These are phyloP conservation scores for Haemorhous mexicanus DNA, from an alignment of 2,113 vertebrate genomes.

Conservation along the genomic window DNA sequence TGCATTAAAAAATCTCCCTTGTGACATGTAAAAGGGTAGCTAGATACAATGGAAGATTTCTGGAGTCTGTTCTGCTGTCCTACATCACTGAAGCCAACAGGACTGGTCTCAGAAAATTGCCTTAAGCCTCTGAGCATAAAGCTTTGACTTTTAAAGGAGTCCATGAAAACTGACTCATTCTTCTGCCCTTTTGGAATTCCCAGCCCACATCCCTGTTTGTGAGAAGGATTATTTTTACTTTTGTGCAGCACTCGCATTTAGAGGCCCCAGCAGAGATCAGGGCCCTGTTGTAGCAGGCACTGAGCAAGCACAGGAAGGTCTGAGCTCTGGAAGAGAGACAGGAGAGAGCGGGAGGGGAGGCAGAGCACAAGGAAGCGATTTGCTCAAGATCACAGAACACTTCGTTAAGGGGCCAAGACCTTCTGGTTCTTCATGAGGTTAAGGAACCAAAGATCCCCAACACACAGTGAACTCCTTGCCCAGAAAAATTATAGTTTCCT, in stretches of 20 bases:
- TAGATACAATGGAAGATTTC: not conserved
- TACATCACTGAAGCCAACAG: not conserved
- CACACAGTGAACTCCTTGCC: not conserved
- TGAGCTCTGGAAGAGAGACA: not conserved
- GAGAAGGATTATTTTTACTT: slow-evolving; percentile 5
- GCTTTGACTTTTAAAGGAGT: not conserved
- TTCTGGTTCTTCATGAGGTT: not conserved
- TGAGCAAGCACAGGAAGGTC: not conserved
- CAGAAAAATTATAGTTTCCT: not conserved
- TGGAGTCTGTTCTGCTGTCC: slow-evolving; percentile 15
- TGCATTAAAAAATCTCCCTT: slow-evolving; percentile 10
- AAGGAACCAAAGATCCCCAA: not conserved
- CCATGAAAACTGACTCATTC: not conserved
- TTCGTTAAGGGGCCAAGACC: not conserved
- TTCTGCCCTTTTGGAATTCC: not conserved
- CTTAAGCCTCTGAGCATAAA: not conserved
- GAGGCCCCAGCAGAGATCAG: not conserved
- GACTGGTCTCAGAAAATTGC: not conserved
- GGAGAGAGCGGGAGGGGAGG: not conserved
- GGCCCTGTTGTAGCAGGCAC: not conserved
- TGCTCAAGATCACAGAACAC: slow-evolving; percentile 31
- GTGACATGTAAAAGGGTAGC: slow-evolving; percentile 7
- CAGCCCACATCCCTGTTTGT: not conserved
- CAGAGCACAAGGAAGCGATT: not conserved
- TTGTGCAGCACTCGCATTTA: not conserved